Conservation (phyloP, 2,888 invertebrate genomes). For the Heteromurus nitidus region DNA sequence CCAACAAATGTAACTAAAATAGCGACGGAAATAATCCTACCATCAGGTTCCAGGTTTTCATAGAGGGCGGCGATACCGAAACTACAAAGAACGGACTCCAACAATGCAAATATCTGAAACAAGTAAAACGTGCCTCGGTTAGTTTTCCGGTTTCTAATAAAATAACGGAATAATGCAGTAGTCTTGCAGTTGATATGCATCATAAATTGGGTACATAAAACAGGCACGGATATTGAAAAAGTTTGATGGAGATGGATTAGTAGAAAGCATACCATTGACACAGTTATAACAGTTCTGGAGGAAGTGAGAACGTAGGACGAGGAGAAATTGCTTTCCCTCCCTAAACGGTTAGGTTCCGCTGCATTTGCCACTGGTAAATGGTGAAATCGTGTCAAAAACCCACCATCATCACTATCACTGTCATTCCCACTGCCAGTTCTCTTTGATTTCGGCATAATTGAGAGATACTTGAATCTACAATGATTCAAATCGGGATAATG, state of each 20-base stretch:
- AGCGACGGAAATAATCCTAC: constrained; percentile 9
- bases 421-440: constrained; percentile 29
- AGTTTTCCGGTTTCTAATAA: too few relatives aligned
- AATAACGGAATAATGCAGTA: too few relatives aligned
- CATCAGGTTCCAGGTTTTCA: constrained; percentile 39
- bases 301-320: constrained; percentile 52
- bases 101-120: constrained; percentile 47
- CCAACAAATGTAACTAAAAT: constrained; percentile 35
- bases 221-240: too few relatives aligned
- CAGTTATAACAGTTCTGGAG: constrained; percentile 49
- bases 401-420: constrained; percentile 56
- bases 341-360: constrained; percentile 38
- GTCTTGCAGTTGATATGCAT: too few relatives aligned
- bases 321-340: constrained; percentile 29
- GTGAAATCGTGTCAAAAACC: constrained; percentile 50
- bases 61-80: constrained; percentile 17
- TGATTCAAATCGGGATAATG: too few relatives aligned
- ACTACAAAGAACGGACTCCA: constrained; percentile 41
- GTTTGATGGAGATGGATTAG: too few relatives aligned
- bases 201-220: too few relatives aligned
- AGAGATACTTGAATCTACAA: too few relatives aligned
- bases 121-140: too few relatives aligned
- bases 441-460: constrained; percentile 42
- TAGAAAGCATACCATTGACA: constrained; percentile 51
- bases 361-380: constrained; percentile 45